Base-by-base conservation (phyloP, 2,888 invertebrate species). In the Drosophila gaucha region DNA sequence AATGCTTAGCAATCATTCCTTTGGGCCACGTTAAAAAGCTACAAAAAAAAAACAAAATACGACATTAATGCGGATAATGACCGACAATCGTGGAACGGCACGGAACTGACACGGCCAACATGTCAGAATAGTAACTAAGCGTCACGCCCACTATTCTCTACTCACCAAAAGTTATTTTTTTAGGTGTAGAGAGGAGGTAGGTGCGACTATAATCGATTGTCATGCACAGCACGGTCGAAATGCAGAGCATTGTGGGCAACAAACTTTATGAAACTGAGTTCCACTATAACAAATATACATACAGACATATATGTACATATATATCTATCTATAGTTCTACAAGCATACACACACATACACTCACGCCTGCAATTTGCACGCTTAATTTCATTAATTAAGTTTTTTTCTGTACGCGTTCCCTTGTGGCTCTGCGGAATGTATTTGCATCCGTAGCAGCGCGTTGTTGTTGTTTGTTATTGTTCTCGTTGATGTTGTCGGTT, bases 301-400 rank as follows among this genome's bases (percentile, higher is more conserved):
- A 26, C 8, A 14, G 50, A 36, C 31, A 30, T 14, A 56, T 14
- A 30, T 18, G 20, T 6, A 14, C 18, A 18, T 2, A 39, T 16
- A 30, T 16, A 18, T 9, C 18, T 1, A 16, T 10, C 2, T 10
- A 24, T 35, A 12, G 47, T 49, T 24, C 31, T 31, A 20, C 46
- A 47, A 47, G 31, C 43, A 55, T n/a, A 59, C 33, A 35, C 26
- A 41, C 20, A 18, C 38, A 22, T 44, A 31, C 50, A 57, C 47
- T 43, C 49, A 18, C 30, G 51, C n/a, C n/a, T 41, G 43, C 62
- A 70, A 60, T 58, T 73, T 67, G 70, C 63, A 44, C 46, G 62
- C 78, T 73, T 87, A 87, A 84, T 84, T 84, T 84, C 83, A 85
- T 84, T 84, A 84, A 84, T 87, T 84, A 85, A 65, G 56, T 30